A percentile compares a stretch with the other conserved stretches of the same genome.
Evolutionary conservation across 2,113 vertebrate species (phyloP).

Genomic region (Labeo catla): DNA sequence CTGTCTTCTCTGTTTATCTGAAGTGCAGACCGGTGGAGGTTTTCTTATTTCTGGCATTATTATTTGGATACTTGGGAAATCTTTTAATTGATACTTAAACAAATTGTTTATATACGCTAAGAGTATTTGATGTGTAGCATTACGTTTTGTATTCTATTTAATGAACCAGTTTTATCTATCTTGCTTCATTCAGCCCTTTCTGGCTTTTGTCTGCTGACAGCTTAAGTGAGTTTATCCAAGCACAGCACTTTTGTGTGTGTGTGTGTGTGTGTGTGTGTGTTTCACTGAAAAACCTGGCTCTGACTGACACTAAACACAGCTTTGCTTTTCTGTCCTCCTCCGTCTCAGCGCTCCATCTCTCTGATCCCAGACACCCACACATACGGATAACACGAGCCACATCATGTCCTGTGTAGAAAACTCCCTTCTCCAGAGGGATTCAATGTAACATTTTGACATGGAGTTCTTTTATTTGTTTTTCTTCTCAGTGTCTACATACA

Average conservation of each 20-base stretch:
- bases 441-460: too few species aligned
- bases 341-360: constrained; percentile 26
- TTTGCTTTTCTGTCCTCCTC: constrained; percentile 2
- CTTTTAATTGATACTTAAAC: neutral
- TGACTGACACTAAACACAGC: constrained; percentile 35
- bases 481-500: neutral
- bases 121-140: neutral
- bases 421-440: neutral
- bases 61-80: neutral
- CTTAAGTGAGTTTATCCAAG: neutral
- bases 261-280: neutral
- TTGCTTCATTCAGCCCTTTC: neutral
- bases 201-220: constrained; percentile 32
- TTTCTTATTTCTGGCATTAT: neutral
- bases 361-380: constrained; percentile 31
- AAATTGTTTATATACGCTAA: neutral
- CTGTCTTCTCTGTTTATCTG: neutral
- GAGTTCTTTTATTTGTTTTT: neutral
- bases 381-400: constrained; percentile 39
- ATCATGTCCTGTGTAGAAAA: neutral
- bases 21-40: neutral
- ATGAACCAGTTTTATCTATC: neutral
- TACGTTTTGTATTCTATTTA: neutral
- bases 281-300: neutral
- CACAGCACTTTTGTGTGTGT: neutral